Percentiles rank a stretch among this genome's conserved stretches.
Conservation (phyloP, 2,888 invertebrate genomes). For the Sipha maydis region DNA sequence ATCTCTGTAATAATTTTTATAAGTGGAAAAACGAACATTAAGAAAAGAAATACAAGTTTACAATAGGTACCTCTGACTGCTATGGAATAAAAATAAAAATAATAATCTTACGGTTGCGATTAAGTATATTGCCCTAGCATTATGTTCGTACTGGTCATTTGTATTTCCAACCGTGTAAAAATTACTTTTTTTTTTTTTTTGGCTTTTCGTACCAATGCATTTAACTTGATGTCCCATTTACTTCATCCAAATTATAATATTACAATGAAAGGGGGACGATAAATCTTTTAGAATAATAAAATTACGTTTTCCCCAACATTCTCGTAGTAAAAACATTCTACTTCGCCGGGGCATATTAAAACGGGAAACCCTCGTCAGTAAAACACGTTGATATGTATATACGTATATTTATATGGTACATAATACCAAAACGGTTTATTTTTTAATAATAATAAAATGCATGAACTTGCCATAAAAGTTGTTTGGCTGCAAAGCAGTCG, state of each 20-base stretch:
- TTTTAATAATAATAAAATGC: slow-evolving; percentile 31
- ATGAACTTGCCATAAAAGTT: slow-evolving; percentile 42
- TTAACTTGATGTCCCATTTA: slow-evolving; percentile 28
- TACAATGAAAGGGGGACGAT: slow-evolving; percentile 30
- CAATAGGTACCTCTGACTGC: neutral
- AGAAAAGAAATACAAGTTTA: neutral
- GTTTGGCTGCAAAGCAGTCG: neutral
- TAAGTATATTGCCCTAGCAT: slow-evolving; percentile 4
- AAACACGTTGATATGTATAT: neutral
- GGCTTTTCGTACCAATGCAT: slow-evolving; percentile 34
- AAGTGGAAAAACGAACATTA: slow-evolving; percentile 23
- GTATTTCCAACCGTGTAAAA: slow-evolving; percentile 1
- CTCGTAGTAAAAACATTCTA: slow-evolving; percentile 29
- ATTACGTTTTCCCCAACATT: slow-evolving; percentile 17
- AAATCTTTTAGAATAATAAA: slow-evolving; percentile 36
- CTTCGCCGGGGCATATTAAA: slow-evolving; percentile 33
- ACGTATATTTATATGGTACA: neutral
- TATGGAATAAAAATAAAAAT: neutral
- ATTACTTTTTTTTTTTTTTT: neutral
- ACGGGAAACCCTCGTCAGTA: slow-evolving; percentile 14
- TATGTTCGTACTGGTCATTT: slow-evolving; percentile 12
- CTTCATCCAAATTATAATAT: slow-evolving; percentile 38
- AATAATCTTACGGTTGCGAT: slow-evolving; percentile 7
- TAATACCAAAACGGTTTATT: slow-evolving; percentile 37
- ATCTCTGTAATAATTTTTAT: slow-evolving; percentile 9